phyloP scores from a whole-genome alignment of 1,140 invertebrate species.

The Bombus haemorrhoidalis region DNA sequence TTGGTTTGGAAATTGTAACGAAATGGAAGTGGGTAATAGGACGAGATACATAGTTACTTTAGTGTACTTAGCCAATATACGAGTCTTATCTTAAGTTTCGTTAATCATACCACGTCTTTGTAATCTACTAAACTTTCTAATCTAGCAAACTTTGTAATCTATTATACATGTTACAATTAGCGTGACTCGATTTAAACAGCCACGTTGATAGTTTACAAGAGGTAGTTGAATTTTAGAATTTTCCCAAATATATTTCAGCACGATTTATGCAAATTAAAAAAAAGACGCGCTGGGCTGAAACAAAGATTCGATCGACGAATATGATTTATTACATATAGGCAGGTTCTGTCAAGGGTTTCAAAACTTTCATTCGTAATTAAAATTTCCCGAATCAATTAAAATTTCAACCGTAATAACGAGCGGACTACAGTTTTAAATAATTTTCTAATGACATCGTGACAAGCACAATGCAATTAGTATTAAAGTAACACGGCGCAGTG shows the following conservation, averaged over 20 bases:
- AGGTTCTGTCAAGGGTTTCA: neutral
- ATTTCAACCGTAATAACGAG: neutral
- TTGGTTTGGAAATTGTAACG: neutral
- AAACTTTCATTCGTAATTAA: constrained; percentile 2
- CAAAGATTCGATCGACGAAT: neutral
- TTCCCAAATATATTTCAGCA: too few relatives aligned
- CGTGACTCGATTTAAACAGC: neutral
- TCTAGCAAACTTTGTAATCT: neutral
- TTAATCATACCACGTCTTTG: neutral
- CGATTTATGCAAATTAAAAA: neutral
- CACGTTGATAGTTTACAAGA: neutral
- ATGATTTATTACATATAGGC: neutral
- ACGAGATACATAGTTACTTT: neutral
- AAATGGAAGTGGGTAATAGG: neutral
- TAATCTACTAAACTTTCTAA: too few relatives aligned
- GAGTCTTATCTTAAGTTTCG: neutral
- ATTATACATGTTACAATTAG: neutral
- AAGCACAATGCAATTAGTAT: constrained; percentile 11
- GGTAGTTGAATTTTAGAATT: neutral
- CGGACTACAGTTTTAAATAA: constrained; percentile 1
- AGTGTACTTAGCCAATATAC: neutral
- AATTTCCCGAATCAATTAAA: constrained; percentile 2
- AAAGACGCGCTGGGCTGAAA: neutral
- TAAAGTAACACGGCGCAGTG: constrained; percentile 2
- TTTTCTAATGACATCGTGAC: constrained; percentile 14